Conservation (phyloP, 2,888 invertebrate genomes). For the Drosophila recens region DNA sequence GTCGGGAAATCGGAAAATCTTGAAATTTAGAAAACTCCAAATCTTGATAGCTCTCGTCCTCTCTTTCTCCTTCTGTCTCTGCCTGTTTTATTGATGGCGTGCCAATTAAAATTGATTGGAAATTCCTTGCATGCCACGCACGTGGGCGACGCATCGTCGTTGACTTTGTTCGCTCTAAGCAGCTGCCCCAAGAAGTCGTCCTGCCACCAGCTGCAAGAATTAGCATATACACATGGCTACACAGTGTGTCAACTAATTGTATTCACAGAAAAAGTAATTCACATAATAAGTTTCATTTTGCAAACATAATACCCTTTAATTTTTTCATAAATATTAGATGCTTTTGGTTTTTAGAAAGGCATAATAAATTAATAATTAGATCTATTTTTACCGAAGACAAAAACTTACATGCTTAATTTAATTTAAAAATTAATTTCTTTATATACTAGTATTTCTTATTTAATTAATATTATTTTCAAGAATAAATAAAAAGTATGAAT, state of each 20-base stretch:
- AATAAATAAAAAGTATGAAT: too few relatives aligned
- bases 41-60: slow-evolving; percentile 3
- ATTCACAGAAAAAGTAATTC: not conserved
- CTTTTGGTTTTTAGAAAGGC: too few relatives aligned
- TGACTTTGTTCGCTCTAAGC: slow-evolving; percentile 19
- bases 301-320: not conserved
- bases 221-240: slow-evolving; percentile 38
- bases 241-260: not conserved
- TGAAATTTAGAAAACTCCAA: slow-evolving; percentile 22
- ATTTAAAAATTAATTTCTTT: too few relatives aligned
- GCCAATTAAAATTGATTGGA: slow-evolving; percentile 85
- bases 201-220: slow-evolving; percentile 57
- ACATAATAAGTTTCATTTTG: not conserved
- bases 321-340: not conserved
- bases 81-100: slow-evolving; percentile 80
- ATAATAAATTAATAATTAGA: too few relatives aligned
- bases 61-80: not conserved
- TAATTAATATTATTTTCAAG: too few relatives aligned
- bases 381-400: too few relatives aligned
- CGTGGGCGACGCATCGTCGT: slow-evolving; percentile 57
- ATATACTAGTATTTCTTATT: too few relatives aligned
- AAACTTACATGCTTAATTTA: too few relatives aligned
- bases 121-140: slow-evolving; percentile 83
- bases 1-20: slow-evolving; percentile 19
- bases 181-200: slow-evolving; percentile 38